Evolutionary conservation across 92 coral and sea anemone species (phyloP), one percentile per base, ranked within the genome.

Genomic region (Porites cylindrica): DNA sequence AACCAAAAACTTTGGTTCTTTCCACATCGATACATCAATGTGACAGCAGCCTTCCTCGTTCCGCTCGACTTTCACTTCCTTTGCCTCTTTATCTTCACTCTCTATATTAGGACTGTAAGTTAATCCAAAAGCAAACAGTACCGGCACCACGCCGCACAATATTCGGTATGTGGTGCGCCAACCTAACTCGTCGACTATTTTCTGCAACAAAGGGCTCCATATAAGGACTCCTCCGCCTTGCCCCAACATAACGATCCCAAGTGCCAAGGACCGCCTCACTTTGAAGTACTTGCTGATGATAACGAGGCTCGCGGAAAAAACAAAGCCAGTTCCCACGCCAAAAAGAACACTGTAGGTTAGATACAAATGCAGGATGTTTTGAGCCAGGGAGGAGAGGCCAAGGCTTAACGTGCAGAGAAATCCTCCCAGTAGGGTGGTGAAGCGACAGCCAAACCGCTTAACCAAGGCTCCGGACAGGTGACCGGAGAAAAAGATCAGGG

Each of bases 351-450:
- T 88, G 51, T 83, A 93, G 26, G 94, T 86, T 11, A 89, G 79
- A 66, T 86, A 91, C 11, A 93, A 60, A 21, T 66, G 88, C 2
- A 84, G 20, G 19, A 91, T 82, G 62, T 78, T 84, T 56, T 43
- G 79, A 9, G 90, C 85, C 70, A 79, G 86, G 24, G 96, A 93
- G 56, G 96, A 88, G 63, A 92, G 71, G 62, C 86, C 60, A n/a
- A 93, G 85, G 65, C 92, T 87, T 13, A 82, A 23, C 7, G 91
- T 63, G 59, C 91, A 93, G 24, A 86, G 59, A 66, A 84, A 71
- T 32, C 92, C 90, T 11, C 96, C 96, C 12, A 83, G 60, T 51
- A 93, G 24, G n/a, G 94, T 86, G 50, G 89, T 83, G 75, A 83
- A 16, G 32, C 94, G 94, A 29, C 91, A 83, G 80, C 85, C 88